Base-by-base conservation (phyloP, 2,888 invertebrate genomes). In the Apodemia hepburni region DNA sequence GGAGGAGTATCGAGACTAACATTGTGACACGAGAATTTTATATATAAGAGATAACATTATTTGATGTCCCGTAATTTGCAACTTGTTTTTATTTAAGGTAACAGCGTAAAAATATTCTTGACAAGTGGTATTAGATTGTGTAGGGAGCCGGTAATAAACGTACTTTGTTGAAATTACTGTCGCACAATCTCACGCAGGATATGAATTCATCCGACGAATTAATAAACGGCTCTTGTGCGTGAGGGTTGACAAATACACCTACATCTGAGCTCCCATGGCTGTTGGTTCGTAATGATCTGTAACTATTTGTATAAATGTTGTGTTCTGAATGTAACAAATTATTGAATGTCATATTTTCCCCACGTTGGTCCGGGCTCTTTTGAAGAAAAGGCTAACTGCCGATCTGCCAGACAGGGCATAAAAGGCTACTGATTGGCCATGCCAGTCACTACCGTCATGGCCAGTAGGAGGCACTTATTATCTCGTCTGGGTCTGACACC, bases 121-220 rank as follows among this genome's bases (percentile, higher is more conserved):
- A 42, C 42, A 42, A 42, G 42, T 42, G 42, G 15, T 42, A 15
- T 42, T 42, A 42, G 42, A 42, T 42, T 42, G 15, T 42, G 15
- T 15, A 42, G 15, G 42, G 42, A 1, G 33, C 42, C 42, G 42
- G 42, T 54, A 22, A 54, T 22, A 54, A 27, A 54, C 27, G 54
- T 27, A 84, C 81, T 86, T 88, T 87, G 87, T 86, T 86, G 84
- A 80, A 85, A 87, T 87, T 88, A 88, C 87, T 84, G 85, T 85
- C 84, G 79, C 82, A 75, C 85, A 85, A 87, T 89, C 87, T 86
- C 87, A 82, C 82, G 80, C 79, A 87, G 90, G 90, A 90, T 88
- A 90, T 90, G 84, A 90, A 87, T 84, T 82, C 84, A 85, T 90
- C 87, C 87, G 87, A 82, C 81, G 86, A 89, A 89, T 88, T 87